These are phyloP conservation scores for Chrysomallon squamiferum DNA, from an alignment of 1,140 invertebrate species.

Conservation along the genomic window DNA sequence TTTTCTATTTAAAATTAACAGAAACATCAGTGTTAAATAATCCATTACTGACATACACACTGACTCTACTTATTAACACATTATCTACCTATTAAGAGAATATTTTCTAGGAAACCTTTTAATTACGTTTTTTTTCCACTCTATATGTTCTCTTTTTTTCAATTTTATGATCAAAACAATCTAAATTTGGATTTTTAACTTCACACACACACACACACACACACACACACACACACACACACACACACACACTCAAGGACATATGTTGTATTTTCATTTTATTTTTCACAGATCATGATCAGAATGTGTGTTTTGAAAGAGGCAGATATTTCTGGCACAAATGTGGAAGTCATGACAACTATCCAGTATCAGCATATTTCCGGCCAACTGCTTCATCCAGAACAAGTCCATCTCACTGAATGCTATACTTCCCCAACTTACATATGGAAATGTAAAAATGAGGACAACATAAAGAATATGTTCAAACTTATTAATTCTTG, in stretches of 20 bases:
- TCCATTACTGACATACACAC: no score
- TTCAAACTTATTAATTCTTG: no score
- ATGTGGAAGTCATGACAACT: neutral
- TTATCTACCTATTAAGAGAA: neutral
- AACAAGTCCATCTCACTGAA: no score
- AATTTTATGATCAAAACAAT: neutral
- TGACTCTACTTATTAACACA: no score
- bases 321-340: neutral
- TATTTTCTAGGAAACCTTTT: neutral
- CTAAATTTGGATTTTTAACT: neutral
- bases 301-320: neutral
- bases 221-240: no score
- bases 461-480: no score
- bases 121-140: neutral
- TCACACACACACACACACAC: neutral
- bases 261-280: neutral
- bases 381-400: neutral
- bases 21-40: neutral
- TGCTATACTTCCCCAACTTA: no score
- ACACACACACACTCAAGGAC: no score
- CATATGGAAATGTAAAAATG: no score
- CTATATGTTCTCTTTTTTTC: neutral
- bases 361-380: neutral
- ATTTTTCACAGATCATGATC: neutral
- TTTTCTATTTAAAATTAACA: neutral